Percentiles rank a stretch among this genome's conserved stretches.
Evolutionary conservation across 2,888 invertebrate genomes (phyloP).

Genomic region (Hypomecis punctinalis): DNA sequence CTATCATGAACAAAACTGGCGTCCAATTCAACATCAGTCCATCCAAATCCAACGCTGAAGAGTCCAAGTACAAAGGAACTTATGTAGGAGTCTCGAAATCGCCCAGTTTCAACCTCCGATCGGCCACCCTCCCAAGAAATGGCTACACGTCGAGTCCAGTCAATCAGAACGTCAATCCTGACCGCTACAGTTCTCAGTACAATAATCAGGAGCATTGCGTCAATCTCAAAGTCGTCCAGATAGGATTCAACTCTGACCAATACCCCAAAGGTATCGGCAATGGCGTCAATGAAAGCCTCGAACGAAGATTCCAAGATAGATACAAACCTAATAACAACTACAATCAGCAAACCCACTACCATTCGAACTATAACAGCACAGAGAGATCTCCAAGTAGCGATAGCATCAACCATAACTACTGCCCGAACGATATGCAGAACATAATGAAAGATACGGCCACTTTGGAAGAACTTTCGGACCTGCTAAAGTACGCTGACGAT

Average conservation of each 20-base stretch:
- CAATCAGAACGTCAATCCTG: constrained; percentile 76
- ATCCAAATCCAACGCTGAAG: constrained; percentile 76
- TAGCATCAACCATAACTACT: constrained; percentile 78
- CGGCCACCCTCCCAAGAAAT: constrained; percentile 90
- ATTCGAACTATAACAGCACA: constrained; percentile 73
- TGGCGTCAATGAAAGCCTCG: constrained; percentile 75
- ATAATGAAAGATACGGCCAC: constrained; percentile 85
- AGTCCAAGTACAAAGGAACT: constrained; percentile 73
- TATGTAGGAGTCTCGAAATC: constrained; percentile 75
- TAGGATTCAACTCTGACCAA: constrained; percentile 85
- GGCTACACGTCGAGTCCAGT: constrained; percentile 80
- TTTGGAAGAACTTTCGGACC: constrained; percentile 89
- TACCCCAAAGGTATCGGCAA: constrained; percentile 84
- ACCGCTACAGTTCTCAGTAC: constrained; percentile 82
- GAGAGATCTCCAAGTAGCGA: constrained; percentile 78
- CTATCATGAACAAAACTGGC: constrained; percentile 84
- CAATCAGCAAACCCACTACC: constrained; percentile 69
- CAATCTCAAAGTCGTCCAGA: constrained; percentile 86
- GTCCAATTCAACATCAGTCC: constrained; percentile 83
- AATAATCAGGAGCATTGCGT: constrained; percentile 83
- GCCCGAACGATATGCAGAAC: constrained; percentile 75
- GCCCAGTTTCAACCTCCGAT: constrained; percentile 82
- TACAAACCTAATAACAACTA: constrained; percentile 78
- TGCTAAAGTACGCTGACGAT: constrained; percentile 90
- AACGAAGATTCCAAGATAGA: constrained; percentile 81